Percentiles rank a stretch among this genome's conserved stretches.
Evolutionary conservation across 2,797 vertebrate species (phyloP).

Genomic region (Acipenser ruthenus): DNA sequence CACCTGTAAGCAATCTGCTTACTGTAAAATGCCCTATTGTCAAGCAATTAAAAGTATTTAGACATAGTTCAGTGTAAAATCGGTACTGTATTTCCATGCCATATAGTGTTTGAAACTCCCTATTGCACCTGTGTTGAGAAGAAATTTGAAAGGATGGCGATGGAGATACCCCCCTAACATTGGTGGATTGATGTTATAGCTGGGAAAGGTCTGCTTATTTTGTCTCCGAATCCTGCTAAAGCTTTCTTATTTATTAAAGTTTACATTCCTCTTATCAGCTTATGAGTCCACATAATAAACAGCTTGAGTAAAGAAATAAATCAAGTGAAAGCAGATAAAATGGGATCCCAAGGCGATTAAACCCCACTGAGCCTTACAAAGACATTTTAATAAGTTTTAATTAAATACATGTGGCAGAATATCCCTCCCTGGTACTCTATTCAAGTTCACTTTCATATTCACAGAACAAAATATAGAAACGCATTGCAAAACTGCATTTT

Average conservation of each 20-base stretch:
- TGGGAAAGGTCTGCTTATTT: conserved; percentile 10
- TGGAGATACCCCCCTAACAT: neutral
- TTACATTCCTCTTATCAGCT: conserved; percentile 18
- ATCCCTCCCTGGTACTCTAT: no score
- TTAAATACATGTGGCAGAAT: conserved; percentile 11
- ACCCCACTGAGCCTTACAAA: conserved; percentile 16
- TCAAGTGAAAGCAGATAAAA: conserved; percentile 16
- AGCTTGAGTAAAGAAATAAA: conserved; percentile 18
- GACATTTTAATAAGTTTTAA: conserved; percentile 15
- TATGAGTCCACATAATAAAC: conserved; percentile 15
- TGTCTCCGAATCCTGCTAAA: conserved; percentile 11
- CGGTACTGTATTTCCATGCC: no score
- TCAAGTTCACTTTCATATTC: no score
- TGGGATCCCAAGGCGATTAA: conserved; percentile 21
- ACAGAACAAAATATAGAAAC: no score
- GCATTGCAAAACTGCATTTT: no score
- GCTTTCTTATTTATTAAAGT: conserved; percentile 12
- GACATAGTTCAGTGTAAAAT: no score
- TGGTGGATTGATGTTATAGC: conserved; percentile 13
- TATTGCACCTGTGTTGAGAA: no score
- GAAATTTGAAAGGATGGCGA: no score
- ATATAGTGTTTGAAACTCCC: no score
- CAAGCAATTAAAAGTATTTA: no score
- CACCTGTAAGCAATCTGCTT: no score
- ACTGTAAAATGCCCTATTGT: no score